phyloP scores from a whole-genome alignment of 2,888 invertebrate genomes.

The Amblyjoppa proteus region DNA sequence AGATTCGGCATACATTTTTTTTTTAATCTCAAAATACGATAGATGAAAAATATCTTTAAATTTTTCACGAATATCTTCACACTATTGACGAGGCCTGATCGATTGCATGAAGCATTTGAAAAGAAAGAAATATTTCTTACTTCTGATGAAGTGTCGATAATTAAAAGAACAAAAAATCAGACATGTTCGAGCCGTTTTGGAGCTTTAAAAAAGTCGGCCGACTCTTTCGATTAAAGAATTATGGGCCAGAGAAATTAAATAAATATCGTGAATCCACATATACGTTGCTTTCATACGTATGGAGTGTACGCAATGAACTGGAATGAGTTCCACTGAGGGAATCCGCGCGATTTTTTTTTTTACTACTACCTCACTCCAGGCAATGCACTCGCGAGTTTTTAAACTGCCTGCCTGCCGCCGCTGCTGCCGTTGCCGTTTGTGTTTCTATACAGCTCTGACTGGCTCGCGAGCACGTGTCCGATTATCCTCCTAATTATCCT shows the following conservation, averaged over 20 bases:
- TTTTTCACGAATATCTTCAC: neutral
- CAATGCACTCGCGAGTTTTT: conserved; percentile 40
- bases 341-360: conserved; percentile 20
- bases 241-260: neutral
- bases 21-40: neutral
- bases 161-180: neutral
- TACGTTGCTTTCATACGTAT: neutral
- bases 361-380: conserved; percentile 39
- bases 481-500: conserved; percentile 78
- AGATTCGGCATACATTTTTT: neutral
- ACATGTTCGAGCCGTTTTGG: neutral
- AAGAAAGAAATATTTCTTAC: too few species aligned
- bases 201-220: neutral
- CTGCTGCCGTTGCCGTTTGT: conserved; percentile 55
- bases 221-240: neutral
- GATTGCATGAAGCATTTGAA: too few species aligned
- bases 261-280: neutral
- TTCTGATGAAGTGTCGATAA: neutral
- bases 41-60: neutral
- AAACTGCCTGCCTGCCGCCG: conserved; percentile 36
- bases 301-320: neutral
- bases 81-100: neutral
- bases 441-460: conserved; percentile 54
- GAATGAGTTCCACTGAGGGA: conserved; percentile 63
- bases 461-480: conserved; percentile 73